These are phyloP conservation scores for Bombus affinis DNA, from an alignment of 1,140 invertebrate genomes.

Conservation along the genomic window DNA sequence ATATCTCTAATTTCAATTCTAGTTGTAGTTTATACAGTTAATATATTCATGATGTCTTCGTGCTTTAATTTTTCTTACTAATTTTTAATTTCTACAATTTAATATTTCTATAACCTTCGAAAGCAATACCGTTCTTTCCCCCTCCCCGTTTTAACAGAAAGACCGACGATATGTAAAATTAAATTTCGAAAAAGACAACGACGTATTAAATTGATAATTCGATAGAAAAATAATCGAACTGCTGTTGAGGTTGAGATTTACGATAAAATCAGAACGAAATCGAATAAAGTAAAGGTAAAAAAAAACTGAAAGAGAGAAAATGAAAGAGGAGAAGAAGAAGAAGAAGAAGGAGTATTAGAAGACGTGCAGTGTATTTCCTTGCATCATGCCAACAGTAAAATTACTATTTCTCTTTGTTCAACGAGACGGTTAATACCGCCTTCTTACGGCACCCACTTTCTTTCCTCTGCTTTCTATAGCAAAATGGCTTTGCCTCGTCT, in stretches of 20 bases:
- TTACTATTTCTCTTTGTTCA: constrained; percentile 56
- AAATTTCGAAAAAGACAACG: too few species aligned
- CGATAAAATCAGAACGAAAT: too few species aligned
- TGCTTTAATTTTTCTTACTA: too few species aligned
- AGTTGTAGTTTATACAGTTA: too few species aligned
- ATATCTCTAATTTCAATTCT: too few species aligned
- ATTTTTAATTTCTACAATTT: too few species aligned
- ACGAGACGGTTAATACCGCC: constrained; percentile 68
- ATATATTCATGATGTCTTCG: too few species aligned
- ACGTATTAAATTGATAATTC: background rate
- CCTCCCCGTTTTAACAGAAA: too few species aligned
- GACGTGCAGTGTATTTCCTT: constrained; percentile 5
- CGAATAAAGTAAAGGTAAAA: background rate
- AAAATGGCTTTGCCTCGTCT: constrained; percentile 32
- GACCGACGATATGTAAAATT: background rate
- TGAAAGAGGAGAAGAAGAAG: constrained; percentile 3
- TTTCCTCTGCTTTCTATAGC: constrained; percentile 44
- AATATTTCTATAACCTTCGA: too few species aligned
- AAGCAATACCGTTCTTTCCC: too few species aligned
- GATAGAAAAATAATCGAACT: background rate
- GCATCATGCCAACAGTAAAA: constrained; percentile 32
- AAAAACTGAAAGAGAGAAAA: background rate
- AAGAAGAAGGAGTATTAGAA: background rate
- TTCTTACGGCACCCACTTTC: constrained; percentile 60
- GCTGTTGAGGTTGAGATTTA: background rate